These are phyloP conservation scores for Anniella stebbinsi DNA, from an alignment of 2,797 vertebrate genomes.

Conservation along the genomic window DNA sequence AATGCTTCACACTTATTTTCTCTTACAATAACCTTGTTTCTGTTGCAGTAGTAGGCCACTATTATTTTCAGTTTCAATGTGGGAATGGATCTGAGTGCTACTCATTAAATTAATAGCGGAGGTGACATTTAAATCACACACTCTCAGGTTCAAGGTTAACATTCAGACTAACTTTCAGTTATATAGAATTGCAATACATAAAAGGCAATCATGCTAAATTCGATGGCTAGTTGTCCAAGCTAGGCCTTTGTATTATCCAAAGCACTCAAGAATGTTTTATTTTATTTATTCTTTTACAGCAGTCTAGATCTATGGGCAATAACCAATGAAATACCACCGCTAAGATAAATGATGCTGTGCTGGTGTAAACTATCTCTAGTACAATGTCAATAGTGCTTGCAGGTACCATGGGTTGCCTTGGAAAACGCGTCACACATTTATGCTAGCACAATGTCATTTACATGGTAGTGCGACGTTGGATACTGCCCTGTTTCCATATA, in stretches of 20 bases:
- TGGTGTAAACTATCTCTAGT: no score
- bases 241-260: background rate
- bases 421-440: no score
- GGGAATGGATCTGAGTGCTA: background rate
- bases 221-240: background rate
- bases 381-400: no score
- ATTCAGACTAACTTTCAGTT: background rate
- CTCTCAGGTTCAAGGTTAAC: no score
- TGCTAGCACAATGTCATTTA: no score
- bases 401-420: no score
- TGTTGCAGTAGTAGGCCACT: background rate
- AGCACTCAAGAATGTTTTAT: no score
- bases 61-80: background rate
- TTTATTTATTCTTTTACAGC: background rate
- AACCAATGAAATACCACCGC: no score
- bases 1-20: background rate
- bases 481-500: background rate
- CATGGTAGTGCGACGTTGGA: no score
- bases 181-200: background rate
- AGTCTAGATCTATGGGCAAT: background rate
- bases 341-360: no score
- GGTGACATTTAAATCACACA: background rate
- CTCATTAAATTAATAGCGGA: background rate
- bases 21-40: background rate
- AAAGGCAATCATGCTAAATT: background rate